These are phyloP conservation scores for Pristionchus fissidentatus DNA, from an alignment of 2,888 invertebrate species.

Conservation along the genomic window DNA sequence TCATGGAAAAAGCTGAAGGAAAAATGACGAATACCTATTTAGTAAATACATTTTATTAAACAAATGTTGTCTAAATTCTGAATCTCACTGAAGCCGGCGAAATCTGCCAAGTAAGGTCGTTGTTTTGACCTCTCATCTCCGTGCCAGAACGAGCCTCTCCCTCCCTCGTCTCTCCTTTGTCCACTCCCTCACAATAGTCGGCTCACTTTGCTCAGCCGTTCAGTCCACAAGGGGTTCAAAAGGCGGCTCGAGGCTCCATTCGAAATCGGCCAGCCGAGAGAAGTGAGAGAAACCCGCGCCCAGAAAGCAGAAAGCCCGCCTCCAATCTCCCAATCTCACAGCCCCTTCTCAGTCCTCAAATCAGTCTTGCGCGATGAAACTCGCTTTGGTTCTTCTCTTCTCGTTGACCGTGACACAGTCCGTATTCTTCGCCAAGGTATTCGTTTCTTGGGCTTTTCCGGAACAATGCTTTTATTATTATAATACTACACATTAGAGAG, in stretches of 20 bases:
- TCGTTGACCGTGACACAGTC: background rate
- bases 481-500: too few relatives aligned
- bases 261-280: constrained; percentile 11
- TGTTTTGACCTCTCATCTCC: constrained; percentile 23
- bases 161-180: background rate
- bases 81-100: background rate
- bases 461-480: too few relatives aligned
- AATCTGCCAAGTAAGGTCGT: background rate
- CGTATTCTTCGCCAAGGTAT: constrained; percentile 11
- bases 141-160: constrained; percentile 32
- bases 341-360: background rate
- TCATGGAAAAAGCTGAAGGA: too few relatives aligned
- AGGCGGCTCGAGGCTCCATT: constrained; percentile 1
- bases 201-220: constrained; percentile 39
- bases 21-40: too few relatives aligned
- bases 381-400: background rate
- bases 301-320: background rate
- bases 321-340: background rate
- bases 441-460: background rate
- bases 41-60: background rate
- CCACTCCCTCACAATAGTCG: background rate
- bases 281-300: background rate
- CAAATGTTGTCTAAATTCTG: background rate
- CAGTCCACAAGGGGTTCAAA: constrained; percentile 23
- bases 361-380: background rate